Conservation (phyloP, 2,797 vertebrate species). For the Sebastes variabilis region DNA sequence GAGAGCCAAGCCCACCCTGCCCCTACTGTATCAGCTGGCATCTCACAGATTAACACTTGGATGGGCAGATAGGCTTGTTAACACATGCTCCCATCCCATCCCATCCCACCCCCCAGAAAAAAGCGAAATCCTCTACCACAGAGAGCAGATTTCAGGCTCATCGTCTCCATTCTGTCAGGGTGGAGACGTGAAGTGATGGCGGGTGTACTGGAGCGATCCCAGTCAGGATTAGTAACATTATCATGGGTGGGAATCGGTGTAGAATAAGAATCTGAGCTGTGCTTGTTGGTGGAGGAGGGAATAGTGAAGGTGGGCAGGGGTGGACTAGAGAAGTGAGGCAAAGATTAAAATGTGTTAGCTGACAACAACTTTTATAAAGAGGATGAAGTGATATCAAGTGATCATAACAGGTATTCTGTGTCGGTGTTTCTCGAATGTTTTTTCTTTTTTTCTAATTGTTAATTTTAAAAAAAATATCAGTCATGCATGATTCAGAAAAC, state of each 20-base stretch:
- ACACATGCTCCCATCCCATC: slow-evolving; percentile 66
- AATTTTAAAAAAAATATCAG: not conserved
- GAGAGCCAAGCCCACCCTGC: slow-evolving; percentile 57
- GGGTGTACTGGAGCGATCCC: slow-evolving; percentile 57
- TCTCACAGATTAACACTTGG: slow-evolving; percentile 74
- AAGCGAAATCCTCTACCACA: slow-evolving; percentile 57
- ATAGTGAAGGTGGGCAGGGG: not conserved
- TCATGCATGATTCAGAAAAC: not conserved
- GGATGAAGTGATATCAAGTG: not conserved
- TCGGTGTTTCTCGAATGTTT: not conserved
- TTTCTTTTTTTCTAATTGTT: not conserved
- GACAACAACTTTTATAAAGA: not conserved
- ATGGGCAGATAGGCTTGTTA: slow-evolving; percentile 78
- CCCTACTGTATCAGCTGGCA: slow-evolving; percentile 65
- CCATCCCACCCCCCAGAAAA: slow-evolving; percentile 15
- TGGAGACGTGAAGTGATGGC: slow-evolving; percentile 52
- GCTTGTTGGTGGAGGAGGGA: not conserved
- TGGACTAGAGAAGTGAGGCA: not conserved
- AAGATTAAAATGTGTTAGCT: slow-evolving; percentile 32
- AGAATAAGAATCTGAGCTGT: slow-evolving; percentile 40
- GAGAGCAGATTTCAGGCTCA: slow-evolving; percentile 68
- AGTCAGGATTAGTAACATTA: slow-evolving; percentile 72
- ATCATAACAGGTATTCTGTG: not conserved
- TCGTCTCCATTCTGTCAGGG: slow-evolving; percentile 66
- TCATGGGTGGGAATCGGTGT: slow-evolving; percentile 59